Conservation (phyloP, 2,888 invertebrate genomes). For the Phasia obesa region DNA sequence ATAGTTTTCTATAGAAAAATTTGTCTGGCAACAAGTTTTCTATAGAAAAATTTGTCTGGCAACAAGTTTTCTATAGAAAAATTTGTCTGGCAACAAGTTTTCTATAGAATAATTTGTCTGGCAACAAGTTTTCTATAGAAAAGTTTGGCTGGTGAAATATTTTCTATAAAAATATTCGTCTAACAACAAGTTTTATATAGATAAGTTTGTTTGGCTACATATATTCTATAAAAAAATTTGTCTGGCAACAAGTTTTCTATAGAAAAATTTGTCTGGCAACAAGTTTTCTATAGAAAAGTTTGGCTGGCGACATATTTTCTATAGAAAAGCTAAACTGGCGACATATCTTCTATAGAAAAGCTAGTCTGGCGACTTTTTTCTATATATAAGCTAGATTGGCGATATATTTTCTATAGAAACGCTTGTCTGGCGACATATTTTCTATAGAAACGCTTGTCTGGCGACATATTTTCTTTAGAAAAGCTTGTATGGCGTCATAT, state of each 20-base stretch:
- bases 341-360: neutral
- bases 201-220: neutral
- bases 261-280: neutral
- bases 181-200: too few relatives aligned
- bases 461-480: neutral
- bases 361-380: neutral
- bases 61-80: neutral
- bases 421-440: neutral
- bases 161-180: neutral
- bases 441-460: neutral
- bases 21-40: neutral
- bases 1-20: neutral
- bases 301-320: neutral
- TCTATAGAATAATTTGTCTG: neutral
- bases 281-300: neutral
- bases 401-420: neutral
- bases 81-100: neutral
- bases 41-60: neutral
- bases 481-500: neutral
- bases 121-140: neutral
- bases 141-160: neutral
- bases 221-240: neutral
- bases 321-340: neutral
- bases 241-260: neutral
- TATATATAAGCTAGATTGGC: neutral